phyloP scores from a whole-genome alignment of 2,888 invertebrate genomes.

The Troilus luridus region DNA sequence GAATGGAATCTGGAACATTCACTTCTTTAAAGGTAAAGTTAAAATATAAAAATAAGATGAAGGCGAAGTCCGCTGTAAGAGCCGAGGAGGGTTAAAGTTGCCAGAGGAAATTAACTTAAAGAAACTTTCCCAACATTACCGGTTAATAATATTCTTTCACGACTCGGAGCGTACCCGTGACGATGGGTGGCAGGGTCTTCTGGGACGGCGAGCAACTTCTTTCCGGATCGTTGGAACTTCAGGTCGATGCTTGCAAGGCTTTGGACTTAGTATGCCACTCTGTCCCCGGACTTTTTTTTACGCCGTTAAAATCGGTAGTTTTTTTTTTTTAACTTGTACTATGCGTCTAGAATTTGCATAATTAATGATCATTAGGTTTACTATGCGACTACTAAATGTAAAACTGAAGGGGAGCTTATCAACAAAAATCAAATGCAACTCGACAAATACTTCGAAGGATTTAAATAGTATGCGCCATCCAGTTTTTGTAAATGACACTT shows the following conservation, averaged over 20 bases:
- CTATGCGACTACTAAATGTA: too few relatives aligned
- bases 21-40: neutral
- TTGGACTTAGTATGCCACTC: neutral
- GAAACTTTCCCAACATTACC: neutral
- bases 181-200: neutral
- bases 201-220: neutral
- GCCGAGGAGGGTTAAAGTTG: neutral
- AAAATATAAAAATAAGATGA: constrained; percentile 3
- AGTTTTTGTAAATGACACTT: too few relatives aligned
- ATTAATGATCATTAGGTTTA: too few relatives aligned
- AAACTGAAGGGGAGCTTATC: too few relatives aligned
- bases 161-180: neutral
- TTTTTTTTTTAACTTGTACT: too few relatives aligned
- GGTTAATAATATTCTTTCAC: constrained; percentile 20
- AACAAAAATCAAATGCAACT: too few relatives aligned
- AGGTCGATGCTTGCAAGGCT: neutral
- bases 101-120: constrained; percentile 28
- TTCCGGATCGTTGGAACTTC: neutral
- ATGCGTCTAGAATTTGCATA: too few relatives aligned
- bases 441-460: too few relatives aligned
- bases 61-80: neutral
- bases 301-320: neutral
- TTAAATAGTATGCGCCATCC: too few relatives aligned
- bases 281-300: neutral
- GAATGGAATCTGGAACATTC: neutral